Base-by-base conservation (phyloP, 2,888 invertebrate species). In the Drosophila phalerata region DNA sequence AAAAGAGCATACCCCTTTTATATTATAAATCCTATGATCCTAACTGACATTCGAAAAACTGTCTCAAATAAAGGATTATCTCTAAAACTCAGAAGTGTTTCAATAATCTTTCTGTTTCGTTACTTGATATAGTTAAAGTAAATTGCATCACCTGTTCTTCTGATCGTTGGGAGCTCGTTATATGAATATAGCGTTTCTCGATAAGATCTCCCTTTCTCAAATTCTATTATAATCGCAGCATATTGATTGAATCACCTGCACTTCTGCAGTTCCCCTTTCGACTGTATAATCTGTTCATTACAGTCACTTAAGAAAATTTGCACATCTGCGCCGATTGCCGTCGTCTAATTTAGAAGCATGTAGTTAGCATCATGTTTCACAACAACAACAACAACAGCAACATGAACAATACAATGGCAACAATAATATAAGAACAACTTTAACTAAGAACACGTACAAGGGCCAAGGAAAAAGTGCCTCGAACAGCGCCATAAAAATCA, bases 401-500 rank as follows among this genome's bases (percentile, higher is more conserved):
- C 28, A 52, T n/a, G 11, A 47, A 34, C 53, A 32, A 55, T 22
- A 32, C 64, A 58, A 51, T 52, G 19, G 38, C 22, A 66, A 45
- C 30, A 60, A 37, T 42, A 69, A 40, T 30, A 61, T 43, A 58
- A 62, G 52, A 63, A 28, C 49, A 73, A 79, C 63, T 73, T 69
- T 43, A 69, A 79, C 57, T 62, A 69, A 67, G 51, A 79, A 85
- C 85, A 85, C 88, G 84, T 84, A 80, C 87, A 64, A 58, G 58
- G 52, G 61, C 49, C 57, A 42, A 32, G 15, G 42, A 19, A 32
- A 55, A 74, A 78, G 45, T 70, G 64, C 57, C 53, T 22, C 69
- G 64, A 67, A 52, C 77, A 86, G 79, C 84, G 84, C 78, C 84
- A 84, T 87, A 87, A 84, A 84, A 85, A 70, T 56, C 69, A 85